These are phyloP conservation scores for Chaetodon auriga DNA, from an alignment of 2,113 vertebrate genomes.

Conservation along the genomic window DNA sequence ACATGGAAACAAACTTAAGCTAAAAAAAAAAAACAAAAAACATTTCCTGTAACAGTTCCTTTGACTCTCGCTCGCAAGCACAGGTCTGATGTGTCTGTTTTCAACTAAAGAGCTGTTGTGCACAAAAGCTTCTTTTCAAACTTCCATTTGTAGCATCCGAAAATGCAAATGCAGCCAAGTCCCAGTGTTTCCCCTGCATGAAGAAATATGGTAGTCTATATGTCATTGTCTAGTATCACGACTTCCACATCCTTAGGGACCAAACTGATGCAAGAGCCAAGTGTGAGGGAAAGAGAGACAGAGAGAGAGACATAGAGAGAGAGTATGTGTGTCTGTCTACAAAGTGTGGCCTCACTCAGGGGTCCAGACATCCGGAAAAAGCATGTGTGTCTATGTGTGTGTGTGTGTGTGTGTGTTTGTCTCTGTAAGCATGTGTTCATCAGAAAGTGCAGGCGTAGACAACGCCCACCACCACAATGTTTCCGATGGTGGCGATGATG, in stretches of 20 bases:
- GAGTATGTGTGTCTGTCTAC: slow-evolving; percentile 21
- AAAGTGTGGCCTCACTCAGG: slow-evolving; percentile 12
- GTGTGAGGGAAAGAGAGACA: slow-evolving; percentile 17
- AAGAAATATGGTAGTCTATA: slow-evolving; percentile 57
- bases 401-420: slow-evolving; percentile 6
- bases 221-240: slow-evolving; percentile 51
- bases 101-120: slow-evolving; percentile 44
- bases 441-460: slow-evolving; percentile 98
- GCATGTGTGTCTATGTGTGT: background rate
- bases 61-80: slow-evolving; percentile 33
- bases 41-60: too few species aligned
- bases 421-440: slow-evolving; percentile 63
- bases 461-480: slow-evolving; percentile 97
- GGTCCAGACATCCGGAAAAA: slow-evolving; percentile 38
- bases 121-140: slow-evolving; percentile 36
- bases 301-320: slow-evolving; percentile 14
- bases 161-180: slow-evolving; percentile 26
- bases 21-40: slow-evolving; percentile 28
- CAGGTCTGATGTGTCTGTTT: slow-evolving; percentile 39
- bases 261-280: slow-evolving; percentile 27
- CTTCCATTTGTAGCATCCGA: slow-evolving; percentile 33
- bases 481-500: slow-evolving; percentile 96
- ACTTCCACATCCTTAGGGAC: slow-evolving; percentile 21
- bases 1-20: slow-evolving; percentile 67
- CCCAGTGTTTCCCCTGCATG: slow-evolving; percentile 25